Conservation (phyloP, 2,113 vertebrate genomes). For the Enhydra lutris region DNA sequence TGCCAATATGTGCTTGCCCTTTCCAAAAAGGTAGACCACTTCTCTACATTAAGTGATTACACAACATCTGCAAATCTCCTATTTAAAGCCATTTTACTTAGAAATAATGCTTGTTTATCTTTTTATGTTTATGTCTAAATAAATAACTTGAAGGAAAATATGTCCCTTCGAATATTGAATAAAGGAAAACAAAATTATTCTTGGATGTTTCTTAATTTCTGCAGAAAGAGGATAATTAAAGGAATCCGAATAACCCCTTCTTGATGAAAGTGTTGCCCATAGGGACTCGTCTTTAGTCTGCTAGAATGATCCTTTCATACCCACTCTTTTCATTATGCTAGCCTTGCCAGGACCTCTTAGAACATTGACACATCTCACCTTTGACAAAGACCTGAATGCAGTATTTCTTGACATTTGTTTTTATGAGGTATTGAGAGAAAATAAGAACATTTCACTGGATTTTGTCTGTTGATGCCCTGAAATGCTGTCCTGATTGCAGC, state of each 20-base stretch:
- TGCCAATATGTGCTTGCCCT: neutral
- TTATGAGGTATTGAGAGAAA: neutral
- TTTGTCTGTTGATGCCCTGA: neutral
- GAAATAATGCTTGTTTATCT: neutral
- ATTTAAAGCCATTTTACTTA: neutral
- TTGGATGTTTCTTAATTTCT: slow-evolving; percentile 11
- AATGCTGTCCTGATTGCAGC: neutral
- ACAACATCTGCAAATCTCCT: neutral
- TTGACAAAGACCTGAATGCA: neutral
- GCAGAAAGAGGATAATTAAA: neutral
- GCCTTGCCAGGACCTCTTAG: neutral
- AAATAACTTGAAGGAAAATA: slow-evolving; percentile 13
- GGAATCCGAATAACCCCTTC: neutral
- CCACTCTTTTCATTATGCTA: neutral
- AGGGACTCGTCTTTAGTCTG: neutral
- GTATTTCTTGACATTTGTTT: slow-evolving; percentile 31
- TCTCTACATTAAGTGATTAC: neutral
- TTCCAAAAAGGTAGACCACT: neutral
- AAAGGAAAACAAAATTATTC: slow-evolving; percentile 45
- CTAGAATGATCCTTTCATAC: neutral
- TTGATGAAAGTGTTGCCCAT: neutral
- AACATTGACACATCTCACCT: neutral
- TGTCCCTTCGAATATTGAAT: slow-evolving; percentile 17
- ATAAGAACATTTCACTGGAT: neutral
- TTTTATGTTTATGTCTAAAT: neutral